Evolutionary conservation across 2,113 vertebrate species (phyloP).

Genomic region (Vulpes ferrilata): DNA sequence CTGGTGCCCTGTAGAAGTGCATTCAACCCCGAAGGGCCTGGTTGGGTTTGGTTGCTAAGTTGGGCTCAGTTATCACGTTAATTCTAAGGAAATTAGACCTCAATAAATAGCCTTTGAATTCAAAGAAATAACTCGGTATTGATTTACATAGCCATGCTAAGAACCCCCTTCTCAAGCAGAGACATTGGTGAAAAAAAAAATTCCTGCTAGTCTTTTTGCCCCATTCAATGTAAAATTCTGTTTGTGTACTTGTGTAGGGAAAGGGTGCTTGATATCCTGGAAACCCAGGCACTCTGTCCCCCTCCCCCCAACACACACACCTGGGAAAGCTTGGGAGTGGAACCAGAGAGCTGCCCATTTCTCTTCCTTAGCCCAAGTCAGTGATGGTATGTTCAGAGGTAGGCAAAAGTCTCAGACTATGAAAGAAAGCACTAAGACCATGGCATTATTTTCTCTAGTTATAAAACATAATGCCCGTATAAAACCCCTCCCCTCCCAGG

Average conservation of each 20-base stretch:
- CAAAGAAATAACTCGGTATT: conserved; percentile 72
- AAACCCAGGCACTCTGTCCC: not conserved
- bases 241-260: conserved; percentile 25
- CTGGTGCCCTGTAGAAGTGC: not conserved
- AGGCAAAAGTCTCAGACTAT: not conserved
- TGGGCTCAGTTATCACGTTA: conserved; percentile 70
- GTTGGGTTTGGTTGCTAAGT: conserved; percentile 70
- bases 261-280: conserved; percentile 52
- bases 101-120: conserved; percentile 74
- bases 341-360: not conserved
- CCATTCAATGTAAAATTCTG: conserved; percentile 65
- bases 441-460: not conserved
- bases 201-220: conserved; percentile 66
- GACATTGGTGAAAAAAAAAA: conserved; percentile 61
- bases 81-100: conserved; percentile 80
- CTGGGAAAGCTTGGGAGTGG: not conserved
- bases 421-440: not conserved
- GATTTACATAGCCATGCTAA: conserved; percentile 71
- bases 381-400: not conserved
- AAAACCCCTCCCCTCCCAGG: not conserved
- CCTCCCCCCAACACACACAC: not conserved
- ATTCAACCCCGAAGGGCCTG: not conserved
- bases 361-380: not conserved
- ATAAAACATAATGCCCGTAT: not conserved
- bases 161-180: conserved; percentile 61